Base-by-base conservation (phyloP, 2,888 invertebrate species). In the Neoitamus cyanurus region DNA sequence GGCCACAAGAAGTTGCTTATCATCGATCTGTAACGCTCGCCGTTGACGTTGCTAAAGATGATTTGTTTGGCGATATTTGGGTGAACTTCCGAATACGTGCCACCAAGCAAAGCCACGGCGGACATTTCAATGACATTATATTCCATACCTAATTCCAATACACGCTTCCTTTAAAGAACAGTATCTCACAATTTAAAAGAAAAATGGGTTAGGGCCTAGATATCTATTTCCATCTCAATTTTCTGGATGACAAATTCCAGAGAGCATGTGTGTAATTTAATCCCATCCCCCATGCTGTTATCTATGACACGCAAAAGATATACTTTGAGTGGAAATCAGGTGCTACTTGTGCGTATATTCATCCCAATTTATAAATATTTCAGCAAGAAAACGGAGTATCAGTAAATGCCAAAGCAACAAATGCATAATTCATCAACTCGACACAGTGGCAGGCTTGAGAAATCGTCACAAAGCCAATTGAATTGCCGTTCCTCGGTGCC, bases 301-400 rank as follows among this genome's bases (percentile, higher is more conserved):
- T 48, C 20, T 58, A 58, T 48, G 20, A 58, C 11, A 58, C 25
- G 15, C 9, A 58, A 20, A 58, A 58, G 25, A 25, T 58, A 15
- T 58, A 15, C 20, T 7, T 58, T 25, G 15, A 20, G 9, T 15
- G 58, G 20, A 42, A 58, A 58, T 58, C 58, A 58, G 58, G 58
- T 58, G 58, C 25, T 58, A 2, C 25, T 25, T 25, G 11, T 58
- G 58, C 25, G 58, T 58, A 58, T 70, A 15, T 70, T 11, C 31
- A n/a, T 70, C n/a, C n/a, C 30, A 31, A 70, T 70, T 70, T 70
- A 34, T 70, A 70, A 31, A 70, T 70, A 70, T 70, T 70, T 70
- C 13, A 70, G n/a, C 9, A 70, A 70, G 25, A 70, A 9, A 70
- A 70, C 70, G 31, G 1, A 70, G 30, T 70, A 31, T 25, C 20